Base-by-base conservation (phyloP, 2,888 invertebrate genomes). In the Phengaris arion region DNA sequence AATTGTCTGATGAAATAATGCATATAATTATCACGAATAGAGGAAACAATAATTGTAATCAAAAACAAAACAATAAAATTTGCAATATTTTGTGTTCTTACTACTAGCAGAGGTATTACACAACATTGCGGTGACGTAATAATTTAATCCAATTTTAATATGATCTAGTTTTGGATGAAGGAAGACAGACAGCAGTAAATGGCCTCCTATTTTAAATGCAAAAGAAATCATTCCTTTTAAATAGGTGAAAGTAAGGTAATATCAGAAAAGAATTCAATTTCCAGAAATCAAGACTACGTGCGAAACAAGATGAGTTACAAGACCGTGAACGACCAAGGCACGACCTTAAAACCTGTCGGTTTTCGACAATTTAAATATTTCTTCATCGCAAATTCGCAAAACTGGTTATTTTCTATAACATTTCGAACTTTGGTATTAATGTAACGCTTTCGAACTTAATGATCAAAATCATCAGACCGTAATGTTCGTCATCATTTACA, bases 271-370 rank as follows among this genome's bases (percentile, higher is more conserved):
- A 12, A 51, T 10, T 12, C 57, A 4, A 10, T 64, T 64, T 64
- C 35, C 64, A 64, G 64, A 64, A 64, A 35, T 35, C 12, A 64
- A 35, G 45, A 15, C 12, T 64, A 45, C 64, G 35, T 64, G 64
- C 52, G 9, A 52, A 70, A 48, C 70, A 10, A 15, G 70, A 70
- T 70, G 51, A 70, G 48, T 70, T 72, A 52, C 22, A 35, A 12
- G 45, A 52, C 12, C 12, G 13, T 2, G 22, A 2, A 54, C 72
- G 72, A 35, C 35, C 72, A 52, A 35, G 51, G 10, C 51, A 13
- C 54, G 54, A 72, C 54, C 72, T 72, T 54, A 54, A 70, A 72
- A 72, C 54, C 72, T 35, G 72, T 72, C 72, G 10, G 35, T 70
- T 70, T 22, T 70, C 22, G 22, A 72, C 22, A 54, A 52, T 72